Evolutionary conservation across 2,113 vertebrate species (phyloP), one percentile per base, ranked within the genome.

Genomic region (Entomyzon cyanotis): DNA sequence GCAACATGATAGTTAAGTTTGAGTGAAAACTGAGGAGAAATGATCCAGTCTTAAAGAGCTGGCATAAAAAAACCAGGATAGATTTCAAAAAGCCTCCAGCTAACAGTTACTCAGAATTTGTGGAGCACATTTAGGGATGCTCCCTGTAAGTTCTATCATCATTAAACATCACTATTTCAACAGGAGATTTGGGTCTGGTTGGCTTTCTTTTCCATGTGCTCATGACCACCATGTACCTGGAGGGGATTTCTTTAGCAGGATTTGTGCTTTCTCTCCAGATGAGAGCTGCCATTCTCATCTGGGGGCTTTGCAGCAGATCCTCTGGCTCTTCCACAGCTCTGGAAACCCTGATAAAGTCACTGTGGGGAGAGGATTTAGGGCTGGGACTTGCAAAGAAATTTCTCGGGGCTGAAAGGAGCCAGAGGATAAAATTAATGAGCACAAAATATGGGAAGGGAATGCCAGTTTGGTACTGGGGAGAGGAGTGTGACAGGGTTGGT

Each of bases 1-100:
- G 82, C 91, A 95, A 96, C 71, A 24, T 5, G 89, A 91, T 80
- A 89, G 69, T 64, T 86, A 91, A 86, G 5, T 60, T 33, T 89
- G 9, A 81, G 75, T 84, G 78, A 95, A 89, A 89, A 73, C 76
- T 24, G 33, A 89, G 7, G 49, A 91, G 89, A 93, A 91, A 89
- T 52, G 15, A 87, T 80, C 15, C 23, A 21, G 6, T 56, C n/a
- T 80, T 65, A 74, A 41, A 44, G 24, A 84, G 22, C 0, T 74
- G 17, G 37, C 19, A 68, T 33, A 44, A 67, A 41, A 35, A 35
- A 47, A 41, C 76, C 27, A 28, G 1, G 25, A 69, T 13, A 37
- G 3, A 30, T 62, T 91, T 80, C 12, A 49, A 49, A 63, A 70
- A 33, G 7, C 7, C 31, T 81, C 31, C 37, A 55, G 28, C 37